Evolutionary conservation across 2,797 vertebrate genomes (phyloP).

Genomic region (Parauchenoglanis punctatus): DNA sequence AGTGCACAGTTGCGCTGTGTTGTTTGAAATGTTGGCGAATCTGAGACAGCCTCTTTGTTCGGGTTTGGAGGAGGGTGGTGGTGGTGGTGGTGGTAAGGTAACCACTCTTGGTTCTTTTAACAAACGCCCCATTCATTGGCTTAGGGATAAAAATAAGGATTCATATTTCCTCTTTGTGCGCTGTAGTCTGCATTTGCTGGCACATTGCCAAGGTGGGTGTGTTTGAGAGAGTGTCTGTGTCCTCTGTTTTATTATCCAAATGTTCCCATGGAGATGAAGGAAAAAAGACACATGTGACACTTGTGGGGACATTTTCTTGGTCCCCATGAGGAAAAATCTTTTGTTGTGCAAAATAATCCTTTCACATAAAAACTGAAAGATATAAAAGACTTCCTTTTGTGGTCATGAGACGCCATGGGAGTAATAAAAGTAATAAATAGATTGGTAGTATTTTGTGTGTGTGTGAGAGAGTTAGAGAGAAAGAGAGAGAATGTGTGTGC

Average conservation of each 20-base stretch:
- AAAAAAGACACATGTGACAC: background rate
- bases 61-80: background rate
- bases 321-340: background rate
- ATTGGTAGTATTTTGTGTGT: background rate
- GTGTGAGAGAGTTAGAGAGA: background rate
- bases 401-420: background rate
- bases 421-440: slow-evolving; percentile 15
- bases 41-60: slow-evolving; percentile 26
- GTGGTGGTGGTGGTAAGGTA: background rate
- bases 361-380: background rate
- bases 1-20: background rate
- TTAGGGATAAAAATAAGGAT: slow-evolving; percentile 18
- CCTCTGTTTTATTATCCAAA: background rate
- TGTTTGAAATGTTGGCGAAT: background rate
- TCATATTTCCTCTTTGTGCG: background rate
- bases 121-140: slow-evolving; percentile 49
- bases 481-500: background rate
- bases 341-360: slow-evolving; percentile 10
- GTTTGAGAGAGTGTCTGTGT: background rate
- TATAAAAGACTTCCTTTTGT: slow-evolving; percentile 1
- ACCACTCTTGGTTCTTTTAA: slow-evolving; percentile 9
- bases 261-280: slow-evolving; percentile 12
- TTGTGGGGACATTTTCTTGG: background rate
- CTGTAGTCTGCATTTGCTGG: background rate
- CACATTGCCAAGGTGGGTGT: background rate